Evolutionary conservation across 2,797 vertebrate genomes (phyloP), one percentile per base, ranked within the genome.

Genomic region (Antennarius maculatus): DNA sequence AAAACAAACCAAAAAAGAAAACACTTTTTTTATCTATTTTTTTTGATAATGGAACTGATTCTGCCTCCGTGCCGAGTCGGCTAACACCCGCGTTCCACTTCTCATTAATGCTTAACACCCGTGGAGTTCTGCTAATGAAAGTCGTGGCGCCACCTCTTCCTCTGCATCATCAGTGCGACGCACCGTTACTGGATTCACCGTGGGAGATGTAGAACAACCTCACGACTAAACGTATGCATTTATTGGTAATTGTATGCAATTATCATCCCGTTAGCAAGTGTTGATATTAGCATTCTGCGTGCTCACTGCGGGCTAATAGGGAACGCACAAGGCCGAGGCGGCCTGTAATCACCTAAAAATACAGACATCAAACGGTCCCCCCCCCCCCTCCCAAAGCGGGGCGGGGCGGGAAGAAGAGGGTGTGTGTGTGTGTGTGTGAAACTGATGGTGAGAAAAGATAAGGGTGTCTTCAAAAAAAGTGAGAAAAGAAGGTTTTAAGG

Each of bases 371-470:
- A 84, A 88, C 63, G 27, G 71, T 86, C 76, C 77, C 74, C 70
- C 37, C 37, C 7, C 9, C 9, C 7, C 37, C 37, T 8, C 31
- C 75, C 59, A 23, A 48, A 72, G 43, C 58, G 58, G 48, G 66
- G 62, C 54, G 54, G 62, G 61, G 69, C 65, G 2, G 59, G 59
- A 60, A 48, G 73, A 56, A 46, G 46, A 69, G 29, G 46, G 70
- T 62, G 71, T 6, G 28, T 69, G 5, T 49, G 61, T 61, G 69
- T 69, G 80, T 66, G 82, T 71, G 73, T 71, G 80, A 62, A 86
- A 74, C 77, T 77, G 84, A 88, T 90, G 81, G 86, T 79, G 82
- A 86, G 85, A 60, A 86, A 83, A 88, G 85, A 89, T 90, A 88
- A 76, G 63, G 66, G 57, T 46, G 5, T 51, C 47, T 83, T 83